phyloP scores from a whole-genome alignment of 2,888 invertebrate species.

The Sinopyrophorus schimmeli region DNA sequence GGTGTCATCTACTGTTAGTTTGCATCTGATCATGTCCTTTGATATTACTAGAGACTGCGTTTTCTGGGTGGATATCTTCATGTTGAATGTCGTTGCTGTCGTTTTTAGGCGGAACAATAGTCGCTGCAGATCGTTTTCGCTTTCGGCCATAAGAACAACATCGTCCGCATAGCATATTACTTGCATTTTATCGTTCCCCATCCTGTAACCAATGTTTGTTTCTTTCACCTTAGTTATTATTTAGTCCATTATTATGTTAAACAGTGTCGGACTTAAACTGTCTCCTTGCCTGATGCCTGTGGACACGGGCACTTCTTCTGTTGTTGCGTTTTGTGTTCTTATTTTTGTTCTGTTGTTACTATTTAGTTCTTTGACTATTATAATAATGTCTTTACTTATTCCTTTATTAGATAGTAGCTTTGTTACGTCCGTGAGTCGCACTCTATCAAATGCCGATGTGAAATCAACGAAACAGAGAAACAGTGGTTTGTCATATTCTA shows the following conservation, averaged over 20 bases:
- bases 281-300: conserved; percentile 15
- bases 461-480: conserved; percentile 3
- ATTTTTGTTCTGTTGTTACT: conserved; percentile 5
- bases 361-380: conserved; percentile 5
- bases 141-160: no score
- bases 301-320: conserved; percentile 8
- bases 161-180: conserved; percentile 6
- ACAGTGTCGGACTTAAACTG: conserved; percentile 13
- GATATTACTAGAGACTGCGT: conserved; percentile 6
- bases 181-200: conserved; percentile 6
- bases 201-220: conserved; percentile 2
- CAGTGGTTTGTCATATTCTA: conserved; percentile 7
- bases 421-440: conserved; percentile 4
- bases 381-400: conserved; percentile 4
- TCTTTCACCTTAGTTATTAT: conserved; percentile 7
- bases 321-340: conserved; percentile 5
- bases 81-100: no score
- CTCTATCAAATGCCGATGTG: conserved; percentile 7
- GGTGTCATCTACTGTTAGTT: conserved; percentile 2
- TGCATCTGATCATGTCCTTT: conserved; percentile 4
- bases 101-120: conserved; percentile 1
- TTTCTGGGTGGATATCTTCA: conserved; percentile 9
- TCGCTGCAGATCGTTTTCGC: no score
- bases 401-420: conserved; percentile 3
- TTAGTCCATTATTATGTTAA: conserved; percentile 16